phyloP scores from a whole-genome alignment of 2,888 invertebrate genomes.

The Polyommatus icarus region DNA sequence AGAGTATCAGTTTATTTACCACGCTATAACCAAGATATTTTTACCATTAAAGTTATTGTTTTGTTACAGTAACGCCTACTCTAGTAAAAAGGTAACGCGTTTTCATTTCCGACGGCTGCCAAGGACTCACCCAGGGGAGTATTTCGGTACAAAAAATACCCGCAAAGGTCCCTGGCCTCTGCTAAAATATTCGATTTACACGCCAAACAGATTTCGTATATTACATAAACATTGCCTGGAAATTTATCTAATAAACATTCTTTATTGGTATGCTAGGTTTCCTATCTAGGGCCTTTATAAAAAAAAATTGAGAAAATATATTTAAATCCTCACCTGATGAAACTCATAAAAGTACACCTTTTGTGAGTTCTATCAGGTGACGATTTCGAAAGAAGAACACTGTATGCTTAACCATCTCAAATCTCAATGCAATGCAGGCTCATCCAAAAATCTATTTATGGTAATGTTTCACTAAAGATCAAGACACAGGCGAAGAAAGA shows the following conservation, averaged over 20 bases:
- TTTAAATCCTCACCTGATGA: too few species aligned
- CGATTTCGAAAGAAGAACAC: too few species aligned
- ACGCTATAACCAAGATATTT: not conserved
- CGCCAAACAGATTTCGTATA: constrained; percentile 25
- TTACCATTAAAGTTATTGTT: not conserved
- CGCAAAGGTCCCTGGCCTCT: not conserved
- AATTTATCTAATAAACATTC: not conserved
- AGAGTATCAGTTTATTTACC: not conserved
- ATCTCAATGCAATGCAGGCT: too few species aligned
- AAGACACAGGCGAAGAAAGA: too few species aligned
- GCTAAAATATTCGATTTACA: constrained; percentile 27
- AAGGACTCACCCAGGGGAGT: constrained; percentile 27
- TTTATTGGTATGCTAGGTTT: not conserved
- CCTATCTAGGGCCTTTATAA: not conserved
- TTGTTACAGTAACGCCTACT: not conserved
- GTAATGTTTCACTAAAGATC: too few species aligned
- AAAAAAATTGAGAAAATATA: too few species aligned
- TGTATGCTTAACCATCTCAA: too few species aligned
- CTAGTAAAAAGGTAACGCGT: constrained; percentile 18
- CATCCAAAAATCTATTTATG: too few species aligned
- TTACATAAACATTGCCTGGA: constrained; percentile 21
- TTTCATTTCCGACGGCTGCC: constrained; percentile 27
- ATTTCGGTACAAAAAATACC: constrained; percentile 28
- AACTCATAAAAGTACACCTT: too few species aligned
- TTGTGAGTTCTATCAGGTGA: too few species aligned